Conservation (phyloP, 2,113 vertebrate genomes). For the Nerophis lumbriciformis region DNA sequence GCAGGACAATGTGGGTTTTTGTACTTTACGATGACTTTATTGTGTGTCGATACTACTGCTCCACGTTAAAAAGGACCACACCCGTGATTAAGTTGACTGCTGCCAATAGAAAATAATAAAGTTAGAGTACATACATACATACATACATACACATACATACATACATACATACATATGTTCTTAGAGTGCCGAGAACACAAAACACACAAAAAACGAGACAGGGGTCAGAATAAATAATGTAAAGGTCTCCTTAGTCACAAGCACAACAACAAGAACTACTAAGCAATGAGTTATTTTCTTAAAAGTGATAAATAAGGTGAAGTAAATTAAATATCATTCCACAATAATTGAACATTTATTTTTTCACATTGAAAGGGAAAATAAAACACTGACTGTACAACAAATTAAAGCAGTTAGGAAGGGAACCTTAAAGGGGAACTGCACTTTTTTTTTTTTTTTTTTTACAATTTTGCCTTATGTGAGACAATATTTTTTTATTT, state of each 20-base stretch:
- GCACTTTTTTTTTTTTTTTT: no score
- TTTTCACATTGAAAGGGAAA: slow-evolving; percentile 58
- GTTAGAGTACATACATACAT: slow-evolving; percentile 15
- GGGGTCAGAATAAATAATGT: slow-evolving; percentile 44
- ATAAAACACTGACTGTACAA: slow-evolving; percentile 57
- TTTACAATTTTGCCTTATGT: no score
- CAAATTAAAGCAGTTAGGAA: slow-evolving; percentile 35
- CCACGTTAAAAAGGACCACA: slow-evolving; percentile 29
- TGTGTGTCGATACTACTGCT: neutral
- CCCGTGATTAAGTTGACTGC: slow-evolving; percentile 17
- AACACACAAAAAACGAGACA: slow-evolving; percentile 33
- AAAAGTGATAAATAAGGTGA: slow-evolving; percentile 32
- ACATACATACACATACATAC: no score
- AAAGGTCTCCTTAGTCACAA: slow-evolving; percentile 26
- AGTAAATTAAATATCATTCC: slow-evolving; percentile 37
- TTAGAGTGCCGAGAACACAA: slow-evolving; percentile 42
- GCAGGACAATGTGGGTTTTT: no score
- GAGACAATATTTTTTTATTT: no score
- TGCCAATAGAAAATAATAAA: slow-evolving; percentile 39
- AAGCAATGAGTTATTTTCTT: slow-evolving; percentile 19
- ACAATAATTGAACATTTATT: slow-evolving; percentile 61
- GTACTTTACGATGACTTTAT: no score
- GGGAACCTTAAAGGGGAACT: no score
- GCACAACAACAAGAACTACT: slow-evolving; percentile 37
- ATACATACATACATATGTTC: slow-evolving; percentile 5